Conservation (phyloP, 53 echinoderm and acorn worm genomes). For the Temnopleurus reevesii region DNA sequence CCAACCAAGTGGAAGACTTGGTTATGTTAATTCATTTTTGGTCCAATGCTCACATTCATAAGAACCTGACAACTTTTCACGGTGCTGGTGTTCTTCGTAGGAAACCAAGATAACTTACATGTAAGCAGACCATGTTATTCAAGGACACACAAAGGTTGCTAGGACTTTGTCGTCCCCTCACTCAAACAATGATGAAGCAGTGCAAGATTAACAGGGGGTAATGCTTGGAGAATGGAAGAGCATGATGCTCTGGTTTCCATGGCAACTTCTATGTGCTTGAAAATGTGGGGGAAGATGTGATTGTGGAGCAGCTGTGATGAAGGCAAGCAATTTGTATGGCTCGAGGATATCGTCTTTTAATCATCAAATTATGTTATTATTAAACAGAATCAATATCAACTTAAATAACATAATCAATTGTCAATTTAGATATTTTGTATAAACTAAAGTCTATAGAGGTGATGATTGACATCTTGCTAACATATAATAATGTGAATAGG, state of each 20-base stretch:
- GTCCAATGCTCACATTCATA: conserved; percentile 22
- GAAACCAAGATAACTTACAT: too few species aligned
- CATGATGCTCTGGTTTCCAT: conserved; percentile 17
- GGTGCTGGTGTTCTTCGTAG: neutral
- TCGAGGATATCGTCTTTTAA: neutral
- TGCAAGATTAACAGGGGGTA: neutral
- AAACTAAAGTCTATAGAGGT: too few species aligned
- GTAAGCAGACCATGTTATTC: neutral
- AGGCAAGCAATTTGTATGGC: neutral
- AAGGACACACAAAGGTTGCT: neutral
- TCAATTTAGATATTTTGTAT: too few species aligned
- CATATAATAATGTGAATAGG: too few species aligned
- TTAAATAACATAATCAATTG: too few species aligned
- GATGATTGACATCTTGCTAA: too few species aligned
- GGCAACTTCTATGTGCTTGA: neutral
- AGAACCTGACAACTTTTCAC: neutral
- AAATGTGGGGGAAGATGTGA: neutral
- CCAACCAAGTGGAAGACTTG: conserved; percentile 2
- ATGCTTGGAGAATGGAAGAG: conserved; percentile 4
- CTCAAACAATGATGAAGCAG: neutral
- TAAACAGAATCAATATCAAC: neutral
- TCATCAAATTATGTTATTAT: neutral
- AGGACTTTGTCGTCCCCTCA: neutral
- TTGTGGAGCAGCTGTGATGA: neutral
- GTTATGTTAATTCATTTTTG: conserved; percentile 18